phyloP scores from a whole-genome alignment of 2,113 vertebrate species.

The Cochlearius cochlearius region DNA sequence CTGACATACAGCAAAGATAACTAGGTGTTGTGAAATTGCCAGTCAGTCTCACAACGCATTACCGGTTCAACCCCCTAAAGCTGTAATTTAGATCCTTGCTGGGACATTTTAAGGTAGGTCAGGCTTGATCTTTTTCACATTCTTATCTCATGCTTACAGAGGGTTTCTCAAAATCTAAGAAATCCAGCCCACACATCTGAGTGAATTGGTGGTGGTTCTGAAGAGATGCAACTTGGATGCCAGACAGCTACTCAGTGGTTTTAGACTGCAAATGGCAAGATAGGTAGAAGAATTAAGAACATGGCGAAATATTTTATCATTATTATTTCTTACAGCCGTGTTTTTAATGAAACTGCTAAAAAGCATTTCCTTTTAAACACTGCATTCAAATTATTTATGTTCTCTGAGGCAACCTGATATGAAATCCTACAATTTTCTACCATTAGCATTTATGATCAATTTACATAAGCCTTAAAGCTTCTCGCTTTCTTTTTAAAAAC shows the following conservation, averaged over 20 bases:
- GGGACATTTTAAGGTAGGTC: neutral
- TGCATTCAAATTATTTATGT: neutral
- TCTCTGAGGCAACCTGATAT: neutral
- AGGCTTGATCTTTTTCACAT: neutral
- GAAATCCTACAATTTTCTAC: neutral
- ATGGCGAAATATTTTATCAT: neutral
- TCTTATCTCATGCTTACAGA: neutral
- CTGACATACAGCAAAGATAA: neutral
- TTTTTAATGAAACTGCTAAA: neutral
- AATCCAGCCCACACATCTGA: neutral
- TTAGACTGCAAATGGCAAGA: neutral
- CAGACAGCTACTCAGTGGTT: neutral
- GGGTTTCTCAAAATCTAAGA: neutral
- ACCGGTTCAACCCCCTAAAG: neutral
- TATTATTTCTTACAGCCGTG: neutral
- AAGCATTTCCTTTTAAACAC: neutral
- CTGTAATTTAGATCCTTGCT: neutral
- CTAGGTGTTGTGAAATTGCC: neutral
- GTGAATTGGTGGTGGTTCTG: neutral
- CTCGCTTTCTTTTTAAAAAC: neutral
- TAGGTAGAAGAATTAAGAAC: neutral
- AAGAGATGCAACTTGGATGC: neutral
- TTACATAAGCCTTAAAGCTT: slow-evolving; percentile 1
- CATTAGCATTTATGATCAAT: neutral
- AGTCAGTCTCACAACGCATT: neutral